Percentiles rank a stretch among this genome's conserved stretches.
phyloP scores from a whole-genome alignment of 2,113 vertebrate species.

The Nycticebus coucang region DNA sequence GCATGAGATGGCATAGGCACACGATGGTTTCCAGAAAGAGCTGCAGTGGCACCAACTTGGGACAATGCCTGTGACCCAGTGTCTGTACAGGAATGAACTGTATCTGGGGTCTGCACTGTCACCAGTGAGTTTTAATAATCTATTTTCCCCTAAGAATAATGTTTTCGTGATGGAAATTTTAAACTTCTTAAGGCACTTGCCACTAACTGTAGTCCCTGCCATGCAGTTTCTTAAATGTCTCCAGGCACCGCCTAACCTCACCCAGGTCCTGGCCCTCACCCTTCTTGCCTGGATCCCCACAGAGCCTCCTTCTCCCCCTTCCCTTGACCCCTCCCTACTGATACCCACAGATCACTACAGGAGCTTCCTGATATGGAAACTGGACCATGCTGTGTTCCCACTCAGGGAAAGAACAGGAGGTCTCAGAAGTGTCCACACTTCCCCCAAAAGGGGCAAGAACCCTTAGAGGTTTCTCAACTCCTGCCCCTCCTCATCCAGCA shows the following conservation, averaged over 20 bases:
- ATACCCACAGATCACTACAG: not conserved
- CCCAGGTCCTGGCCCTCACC: too few relatives aligned
- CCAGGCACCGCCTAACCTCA: fast-evolving
- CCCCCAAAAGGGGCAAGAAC: not conserved
- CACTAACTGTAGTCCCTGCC: too few relatives aligned
- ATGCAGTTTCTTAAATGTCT: too few relatives aligned
- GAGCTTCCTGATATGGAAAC: not conserved
- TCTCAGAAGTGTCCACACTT: not conserved
- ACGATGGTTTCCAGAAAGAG: not conserved
- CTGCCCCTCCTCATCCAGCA: too few relatives aligned
- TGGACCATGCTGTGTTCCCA: not conserved
- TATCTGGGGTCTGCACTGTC: too few relatives aligned
- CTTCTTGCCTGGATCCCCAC: too few relatives aligned
- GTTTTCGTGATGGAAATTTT: not conserved
- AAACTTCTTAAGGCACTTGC: too few relatives aligned
- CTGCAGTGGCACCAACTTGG: too few relatives aligned
- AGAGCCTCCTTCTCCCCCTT: not conserved
- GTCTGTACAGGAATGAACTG: not conserved
- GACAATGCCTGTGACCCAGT: not conserved
- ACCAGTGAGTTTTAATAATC: not conserved
- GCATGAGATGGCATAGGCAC: not conserved
- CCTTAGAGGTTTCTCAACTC: not conserved
- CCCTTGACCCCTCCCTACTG: not conserved
- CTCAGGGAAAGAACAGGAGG: not conserved
- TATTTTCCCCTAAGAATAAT: not conserved